Evolutionary conservation across 2,888 invertebrate species (phyloP), one percentile per base, ranked within the genome.

Genomic region (Blera fallax): DNA sequence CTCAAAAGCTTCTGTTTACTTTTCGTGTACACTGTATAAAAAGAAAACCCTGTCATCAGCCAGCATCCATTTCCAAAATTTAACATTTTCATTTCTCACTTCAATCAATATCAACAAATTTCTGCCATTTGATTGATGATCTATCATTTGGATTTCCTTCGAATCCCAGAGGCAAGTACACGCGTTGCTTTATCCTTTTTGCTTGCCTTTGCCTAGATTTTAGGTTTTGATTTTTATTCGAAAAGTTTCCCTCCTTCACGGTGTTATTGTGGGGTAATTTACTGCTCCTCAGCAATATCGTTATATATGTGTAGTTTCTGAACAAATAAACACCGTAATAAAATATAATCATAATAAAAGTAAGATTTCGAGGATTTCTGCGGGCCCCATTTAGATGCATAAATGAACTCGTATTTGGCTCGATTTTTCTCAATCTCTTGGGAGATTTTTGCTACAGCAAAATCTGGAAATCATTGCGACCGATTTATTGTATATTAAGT

Each of bases 321-420:
- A n/a, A 43, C 24, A 43, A 29, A 67, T 52, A 56, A 54, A 56
- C 54, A 37, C 29, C 43, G 11, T 32, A 29, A 56, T 56, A 65
- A 74, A 73, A 65, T 18, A 52, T 40, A 52, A 52, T 52, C 52
- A 64, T 62, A 73, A 64, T 54, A 73, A 64, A 54, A 69, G 16
- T 27, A 16, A 48, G n/a, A 73, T 73, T 73, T 50, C 14, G 0
- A 24, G 27, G 60, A 60, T n/a, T 52, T 14, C 16, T 21, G 16
- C 16, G 18, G 21, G 11, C 2, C 18, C 29, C 7, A 10, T 34
- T 1, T 45, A 5, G 11, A 64, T 64, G 64, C 64, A 45, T 18
- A 64, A n/a, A n/a, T n/a, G n/a, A n/a, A n/a, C n/a, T n/a, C n/a
- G n/a, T n/a, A n/a, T n/a, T n/a, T n/a, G n/a, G n/a, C n/a, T n/a